A percentile compares a stretch with the other conserved stretches of the same genome.
Evolutionary conservation across 2,797 vertebrate species (phyloP).

Genomic region (Neomorphus geoffroyi): DNA sequence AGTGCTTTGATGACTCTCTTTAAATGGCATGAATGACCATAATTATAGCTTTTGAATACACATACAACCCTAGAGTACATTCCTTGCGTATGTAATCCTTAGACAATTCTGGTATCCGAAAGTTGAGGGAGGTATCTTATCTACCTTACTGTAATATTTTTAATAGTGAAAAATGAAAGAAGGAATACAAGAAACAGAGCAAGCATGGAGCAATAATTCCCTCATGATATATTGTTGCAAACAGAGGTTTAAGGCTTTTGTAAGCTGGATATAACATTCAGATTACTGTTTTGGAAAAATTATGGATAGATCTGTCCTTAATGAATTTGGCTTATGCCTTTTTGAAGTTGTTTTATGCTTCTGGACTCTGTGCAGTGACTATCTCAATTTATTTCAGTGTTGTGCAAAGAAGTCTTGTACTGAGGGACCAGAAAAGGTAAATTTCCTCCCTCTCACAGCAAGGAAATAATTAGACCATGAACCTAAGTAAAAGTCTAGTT

Average conservation of each 20-base stretch:
- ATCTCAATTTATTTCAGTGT: background rate
- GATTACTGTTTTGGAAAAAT: background rate
- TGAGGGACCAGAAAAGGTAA: background rate
- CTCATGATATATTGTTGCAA: background rate
- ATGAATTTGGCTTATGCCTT: background rate
- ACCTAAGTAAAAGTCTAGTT: background rate
- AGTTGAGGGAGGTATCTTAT: rapidly evolving
- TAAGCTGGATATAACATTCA: background rate
- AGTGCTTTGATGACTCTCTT: background rate
- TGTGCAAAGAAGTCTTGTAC: background rate
- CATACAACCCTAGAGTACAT: background rate
- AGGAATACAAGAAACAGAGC: background rate
- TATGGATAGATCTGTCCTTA: background rate
- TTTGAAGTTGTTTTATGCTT: background rate
- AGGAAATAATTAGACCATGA: background rate
- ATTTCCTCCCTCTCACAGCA: background rate
- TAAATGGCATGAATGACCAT: background rate
- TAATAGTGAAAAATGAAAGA: background rate
- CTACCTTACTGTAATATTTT: background rate
- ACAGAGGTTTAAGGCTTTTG: background rate
- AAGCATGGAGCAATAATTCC: background rate
- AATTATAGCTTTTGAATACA: background rate
- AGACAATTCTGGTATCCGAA: rapidly evolving
- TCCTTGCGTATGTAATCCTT: background rate
- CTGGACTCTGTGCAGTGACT: background rate